Percentiles rank a stretch among this genome's conserved stretches.
These are phyloP conservation scores for Valencia hispanica DNA, from an alignment of 2,797 vertebrate genomes.

Conservation along the genomic window DNA sequence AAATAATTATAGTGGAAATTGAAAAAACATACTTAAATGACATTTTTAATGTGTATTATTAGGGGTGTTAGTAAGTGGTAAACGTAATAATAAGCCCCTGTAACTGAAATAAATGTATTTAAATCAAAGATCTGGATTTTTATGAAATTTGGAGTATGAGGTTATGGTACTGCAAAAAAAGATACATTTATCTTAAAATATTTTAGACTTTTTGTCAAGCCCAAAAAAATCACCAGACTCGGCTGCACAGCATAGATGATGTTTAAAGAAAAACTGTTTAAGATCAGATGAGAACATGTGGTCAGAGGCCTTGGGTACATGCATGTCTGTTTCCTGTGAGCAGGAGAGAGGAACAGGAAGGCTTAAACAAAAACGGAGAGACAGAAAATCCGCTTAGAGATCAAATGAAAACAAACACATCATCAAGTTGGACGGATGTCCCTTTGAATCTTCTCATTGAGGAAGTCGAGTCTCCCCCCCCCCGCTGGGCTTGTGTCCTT, in stretches of 20 bases:
- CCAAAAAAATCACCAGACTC: not conserved
- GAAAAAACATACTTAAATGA: no score
- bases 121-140: not conserved
- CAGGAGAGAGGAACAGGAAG: conserved; percentile 56
- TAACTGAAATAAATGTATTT: not conserved
- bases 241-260: conserved; percentile 45
- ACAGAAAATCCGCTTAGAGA: conserved; percentile 57
- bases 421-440: conserved; percentile 54
- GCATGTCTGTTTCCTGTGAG: conserved; percentile 53
- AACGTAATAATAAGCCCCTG: not conserved
- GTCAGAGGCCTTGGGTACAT: conserved; percentile 46
- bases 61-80: not conserved
- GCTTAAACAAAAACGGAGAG: conserved; percentile 33
- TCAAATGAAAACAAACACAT: conserved; percentile 74
- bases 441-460: conserved; percentile 59
- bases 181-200: no score
- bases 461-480: conserved; percentile 67
- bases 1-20: not conserved
- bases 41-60: no score
- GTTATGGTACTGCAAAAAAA: no score
- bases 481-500: conserved; percentile 31
- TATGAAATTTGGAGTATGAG: not conserved
- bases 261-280: conserved; percentile 44
- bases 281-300: conserved; percentile 49
- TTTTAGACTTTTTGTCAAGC: not conserved